Evolutionary conservation across 2,888 invertebrate genomes (phyloP), one percentile per base, ranked within the genome.

Genomic region (Eueremaeus valkanovi): DNA sequence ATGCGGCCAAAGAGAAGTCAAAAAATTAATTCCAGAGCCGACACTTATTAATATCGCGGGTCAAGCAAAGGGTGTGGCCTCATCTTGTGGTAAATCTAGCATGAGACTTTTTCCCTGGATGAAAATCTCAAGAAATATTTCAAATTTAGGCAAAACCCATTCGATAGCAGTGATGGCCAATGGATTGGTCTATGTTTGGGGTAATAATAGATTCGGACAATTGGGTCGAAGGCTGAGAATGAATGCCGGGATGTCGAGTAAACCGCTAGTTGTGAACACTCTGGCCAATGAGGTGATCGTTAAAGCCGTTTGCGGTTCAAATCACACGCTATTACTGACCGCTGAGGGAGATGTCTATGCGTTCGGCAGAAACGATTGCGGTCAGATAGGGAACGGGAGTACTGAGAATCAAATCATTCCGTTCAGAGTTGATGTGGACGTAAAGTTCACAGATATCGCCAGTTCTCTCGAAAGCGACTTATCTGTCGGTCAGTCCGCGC

Each of bases 221-320:
- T 66, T 63, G 63, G 63, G 63, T 33, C 63, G 33, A 18, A 6
- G n/a, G 63, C 27, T 9, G 18, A 31, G 63, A 63, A 8, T 16
- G 31, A 9, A n/a, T n/a, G n/a, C n/a, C n/a, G 31, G 33, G n/a
- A 6, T 63, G 6, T 33, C 31, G n/a, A n/a, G 18, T 16, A 1
- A 11, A 18, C 63, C 63, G 5, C 9, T 18, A 31, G 1, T 33
- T 63, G 33, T 63, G n/a, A 3, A 3, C n/a, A 16, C 16, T 18
- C 33, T 63, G 9, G 33, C 11, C 1, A 18, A 31, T 18, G 16
- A 13, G n/a, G 31, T 33, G 2, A 18, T 63, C 5, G 5, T 5
- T 5, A 63, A 63, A 36, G 63, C 63, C 27, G 18, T 31, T 33
- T 63, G 63, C n/a, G 63, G 63, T n/a, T 18, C 63, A 31, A 63